These are phyloP conservation scores for Micrasema minimum DNA, from an alignment of 1,140 invertebrate genomes.

Conservation along the genomic window DNA sequence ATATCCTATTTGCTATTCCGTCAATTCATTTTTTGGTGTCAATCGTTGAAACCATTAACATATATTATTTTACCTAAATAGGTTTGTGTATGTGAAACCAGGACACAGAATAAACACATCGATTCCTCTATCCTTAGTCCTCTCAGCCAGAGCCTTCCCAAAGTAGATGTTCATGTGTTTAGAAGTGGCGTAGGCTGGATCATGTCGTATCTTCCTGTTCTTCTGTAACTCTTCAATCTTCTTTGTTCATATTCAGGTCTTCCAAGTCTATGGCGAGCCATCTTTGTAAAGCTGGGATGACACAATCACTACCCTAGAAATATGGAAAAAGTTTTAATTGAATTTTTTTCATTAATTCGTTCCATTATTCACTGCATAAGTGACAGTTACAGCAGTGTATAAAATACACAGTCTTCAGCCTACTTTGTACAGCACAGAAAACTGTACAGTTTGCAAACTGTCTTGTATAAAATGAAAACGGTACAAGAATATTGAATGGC, in stretches of 20 bases:
- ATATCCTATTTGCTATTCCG: too few species aligned
- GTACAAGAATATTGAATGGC: background rate
- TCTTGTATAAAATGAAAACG: too few species aligned
- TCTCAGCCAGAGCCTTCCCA: slow-evolving; percentile 70
- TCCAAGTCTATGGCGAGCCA: slow-evolving; percentile 77
- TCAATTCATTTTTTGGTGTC: too few species aligned
- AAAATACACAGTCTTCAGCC: too few species aligned
- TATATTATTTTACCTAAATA: slow-evolving; percentile 59
- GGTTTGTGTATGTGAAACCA: slow-evolving; percentile 83
- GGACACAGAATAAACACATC: slow-evolving; percentile 83
- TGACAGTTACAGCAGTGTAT: background rate
- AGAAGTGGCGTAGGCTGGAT: slow-evolving; percentile 78
- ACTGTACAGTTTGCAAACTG: too few species aligned
- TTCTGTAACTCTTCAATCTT: slow-evolving; percentile 60
- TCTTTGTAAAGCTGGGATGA: slow-evolving; percentile 66
- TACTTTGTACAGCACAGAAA: too few species aligned
- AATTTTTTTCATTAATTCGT: background rate
- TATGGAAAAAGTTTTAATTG: background rate
- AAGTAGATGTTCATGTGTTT: slow-evolving; percentile 84
- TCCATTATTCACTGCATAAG: background rate
- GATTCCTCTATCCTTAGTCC: slow-evolving; percentile 69
- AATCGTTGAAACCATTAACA: background rate
- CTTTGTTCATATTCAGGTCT: slow-evolving; percentile 68
- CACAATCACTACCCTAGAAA: slow-evolving; percentile 67
- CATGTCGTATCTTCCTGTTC: slow-evolving; percentile 50